Base-by-base conservation (phyloP, 2,113 vertebrate genomes). In the Oreocharis arfaki region DNA sequence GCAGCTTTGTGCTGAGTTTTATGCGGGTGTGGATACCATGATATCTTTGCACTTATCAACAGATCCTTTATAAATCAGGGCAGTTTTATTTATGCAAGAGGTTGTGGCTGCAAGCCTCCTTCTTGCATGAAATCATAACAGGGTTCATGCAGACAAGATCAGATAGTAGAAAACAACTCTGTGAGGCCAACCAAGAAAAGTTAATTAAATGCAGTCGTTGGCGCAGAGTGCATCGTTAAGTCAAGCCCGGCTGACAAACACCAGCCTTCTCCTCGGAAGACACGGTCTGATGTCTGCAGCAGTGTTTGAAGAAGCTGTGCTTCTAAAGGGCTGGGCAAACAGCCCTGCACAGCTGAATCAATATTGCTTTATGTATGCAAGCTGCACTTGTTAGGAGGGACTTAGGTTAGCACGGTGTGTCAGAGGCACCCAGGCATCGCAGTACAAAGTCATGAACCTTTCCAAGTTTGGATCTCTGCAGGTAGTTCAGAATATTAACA, bases 131-230 rank as follows among this genome's bases (percentile, higher is more conserved):
- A 96, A 93, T 84, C 57, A 35, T 89, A 84, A 52, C 26, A 17
- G 57, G 75, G 56, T 19, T 93, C 83, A 53, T 16, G 61, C 59
- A 87, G 77, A 33, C 52, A 56, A 87, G 81, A 97, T 94, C 71
- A 92, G 80, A 92, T 50, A 74, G 69, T n/a, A 81, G 89, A 87
- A 96, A 97, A 94, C 70, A 57, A 42, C 91, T 90, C 87, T 76
- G 87, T 73, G 93, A 95, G 86, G 74, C 83, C 93, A 93, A 95
- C 14, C 81, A 92, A 90, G 56, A 70, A 39, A 89, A 90, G 92
- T 90, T 96, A 97, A 96, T 97, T 96, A 96, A 94, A 80, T 92
- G 60, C 60, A 64, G 79, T 74, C 1, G 2, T 30, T 88, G 93
- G 76, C 3, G 1, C 90, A 65, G 68, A 23, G 69, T n/a, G 89